Base-by-base conservation (phyloP, 2,888 invertebrate species). In the Drosophila suboccidentalis region DNA sequence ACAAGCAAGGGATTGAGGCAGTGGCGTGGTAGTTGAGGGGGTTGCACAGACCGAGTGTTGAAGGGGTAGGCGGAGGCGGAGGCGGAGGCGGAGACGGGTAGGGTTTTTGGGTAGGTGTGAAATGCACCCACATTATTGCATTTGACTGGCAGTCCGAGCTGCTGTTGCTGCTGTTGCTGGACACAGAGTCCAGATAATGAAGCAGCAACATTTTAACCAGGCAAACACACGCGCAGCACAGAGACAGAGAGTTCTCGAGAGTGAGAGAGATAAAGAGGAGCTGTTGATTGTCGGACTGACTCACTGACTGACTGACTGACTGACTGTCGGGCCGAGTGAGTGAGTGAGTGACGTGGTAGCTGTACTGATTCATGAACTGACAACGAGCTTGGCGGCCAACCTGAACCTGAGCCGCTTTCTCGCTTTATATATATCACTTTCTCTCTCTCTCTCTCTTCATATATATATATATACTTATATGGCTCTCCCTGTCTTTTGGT, bases 161-260 rank as follows among this genome's bases (percentile, higher is more conserved):
- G 61, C 4, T 49, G 61, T 3, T 61, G 61, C 4, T 49, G 60
- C 4, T 46, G 59, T 58, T 66, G 29, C 72, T 57, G 73, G 65
- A 75, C 59, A 68, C 68, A 59, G 78, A 68, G 85, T 69, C 67
- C 85, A 87, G 84, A 85, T 85, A 85, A 85, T 85, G 87, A 85
- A 85, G 84, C 87, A 87, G 84, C 87, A 84, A 85, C 87, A 85
- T 84, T 85, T 85, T 84, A 85, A 85, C 84, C 84, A 87, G 87
- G 66, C 87, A 87, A 87, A 85, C 75, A 82, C 87, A 84, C 84
- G 71, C 80, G 67, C 64, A 71, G 65, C n/a, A 38, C 11, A 36
- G 36, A 32, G 22, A 1, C 2, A 8, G 10, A 5, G 11, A 32
- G 32, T 1, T 0, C 4, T 4, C 5, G 1, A 4, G 13, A 9